A percentile compares a stretch with the other conserved stretches of the same genome.
These are phyloP conservation scores for Parazoanthus darwini DNA, from an alignment of 92 coral and sea anemone species.

Conservation along the genomic window DNA sequence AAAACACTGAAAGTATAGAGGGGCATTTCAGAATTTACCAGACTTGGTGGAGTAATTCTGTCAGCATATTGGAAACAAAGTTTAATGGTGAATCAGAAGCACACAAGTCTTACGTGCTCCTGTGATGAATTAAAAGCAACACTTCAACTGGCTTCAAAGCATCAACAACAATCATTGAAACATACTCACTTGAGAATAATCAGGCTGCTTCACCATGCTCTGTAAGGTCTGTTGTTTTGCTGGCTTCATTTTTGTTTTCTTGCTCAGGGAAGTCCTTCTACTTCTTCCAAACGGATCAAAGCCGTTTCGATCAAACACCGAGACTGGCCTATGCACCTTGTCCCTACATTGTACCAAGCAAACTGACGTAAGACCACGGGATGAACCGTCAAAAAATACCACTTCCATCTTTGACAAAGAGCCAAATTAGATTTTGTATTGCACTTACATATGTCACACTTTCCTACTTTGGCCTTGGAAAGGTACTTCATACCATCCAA, in stretches of 20 bases:
- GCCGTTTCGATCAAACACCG: slow-evolving; percentile 93
- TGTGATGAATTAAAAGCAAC: no score
- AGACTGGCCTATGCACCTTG: slow-evolving; percentile 91
- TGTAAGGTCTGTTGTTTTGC: slow-evolving; percentile 79
- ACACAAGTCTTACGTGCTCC: no score
- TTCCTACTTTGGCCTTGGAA: neutral
- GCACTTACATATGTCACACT: neutral
- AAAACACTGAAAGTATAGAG: no score
- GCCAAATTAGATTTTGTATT: neutral
- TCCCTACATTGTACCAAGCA: slow-evolving; percentile 52
- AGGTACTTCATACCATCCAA: neutral
- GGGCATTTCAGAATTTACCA: neutral
- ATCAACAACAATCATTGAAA: neutral
- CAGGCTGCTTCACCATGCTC: slow-evolving; percentile 78
- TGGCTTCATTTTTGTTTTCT: slow-evolving; percentile 87
- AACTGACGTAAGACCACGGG: neutral
- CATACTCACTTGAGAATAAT: slow-evolving; percentile 78
- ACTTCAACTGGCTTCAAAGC: neutral
- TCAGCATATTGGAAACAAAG: neutral
- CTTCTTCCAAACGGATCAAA: slow-evolving; percentile 90
- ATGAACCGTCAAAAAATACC: neutral
- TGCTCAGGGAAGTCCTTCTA: slow-evolving; percentile 88
- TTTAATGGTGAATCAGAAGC: no score
- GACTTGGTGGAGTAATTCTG: neutral
- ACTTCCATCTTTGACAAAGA: neutral